Percentiles rank a stretch among this genome's conserved stretches.
Evolutionary conservation across 2,888 invertebrate genomes (phyloP).

Genomic region (Brachypterus glaber): DNA sequence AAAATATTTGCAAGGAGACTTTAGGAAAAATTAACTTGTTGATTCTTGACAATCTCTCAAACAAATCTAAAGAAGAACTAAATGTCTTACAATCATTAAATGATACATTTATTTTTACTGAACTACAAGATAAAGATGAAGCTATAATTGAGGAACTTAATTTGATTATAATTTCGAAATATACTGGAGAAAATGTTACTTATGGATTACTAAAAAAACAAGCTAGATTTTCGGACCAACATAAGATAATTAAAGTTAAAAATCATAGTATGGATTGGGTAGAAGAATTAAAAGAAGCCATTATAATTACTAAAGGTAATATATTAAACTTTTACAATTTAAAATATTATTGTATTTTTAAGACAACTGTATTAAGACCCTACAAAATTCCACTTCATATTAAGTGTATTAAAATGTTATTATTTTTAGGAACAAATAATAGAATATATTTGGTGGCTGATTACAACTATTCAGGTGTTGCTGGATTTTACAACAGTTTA

Average conservation of each 20-base stretch:
- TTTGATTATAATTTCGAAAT: slow-evolving; percentile 10
- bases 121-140: slow-evolving; percentile 4
- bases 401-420: too few species aligned
- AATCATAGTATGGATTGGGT: slow-evolving; percentile 15
- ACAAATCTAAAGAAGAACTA: too few species aligned
- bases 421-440: too few species aligned
- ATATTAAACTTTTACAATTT: too few species aligned
- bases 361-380: too few species aligned
- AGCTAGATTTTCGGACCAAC: slow-evolving; percentile 8
- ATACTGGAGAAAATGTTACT: slow-evolving; percentile 9
- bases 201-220: slow-evolving; percentile 11
- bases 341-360: too few species aligned
- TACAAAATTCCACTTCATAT: too few species aligned
- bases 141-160: slow-evolving; percentile 4
- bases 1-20: not conserved
- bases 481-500: slow-evolving; percentile 24
- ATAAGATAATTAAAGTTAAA: slow-evolving; percentile 11
- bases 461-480: slow-evolving; percentile 20
- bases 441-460: slow-evolving; percentile 15
- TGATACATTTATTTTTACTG: slow-evolving; percentile 13
- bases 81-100: too few species aligned
- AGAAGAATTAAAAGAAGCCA: slow-evolving; percentile 14
- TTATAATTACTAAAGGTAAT: slow-evolving; percentile 6
- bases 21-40: not conserved
- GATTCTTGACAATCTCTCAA: not conserved